A percentile compares a stretch with the other conserved stretches of the same genome.
Conservation (phyloP, 1,140 invertebrate genomes). For the Trichogramma pretiosum region DNA sequence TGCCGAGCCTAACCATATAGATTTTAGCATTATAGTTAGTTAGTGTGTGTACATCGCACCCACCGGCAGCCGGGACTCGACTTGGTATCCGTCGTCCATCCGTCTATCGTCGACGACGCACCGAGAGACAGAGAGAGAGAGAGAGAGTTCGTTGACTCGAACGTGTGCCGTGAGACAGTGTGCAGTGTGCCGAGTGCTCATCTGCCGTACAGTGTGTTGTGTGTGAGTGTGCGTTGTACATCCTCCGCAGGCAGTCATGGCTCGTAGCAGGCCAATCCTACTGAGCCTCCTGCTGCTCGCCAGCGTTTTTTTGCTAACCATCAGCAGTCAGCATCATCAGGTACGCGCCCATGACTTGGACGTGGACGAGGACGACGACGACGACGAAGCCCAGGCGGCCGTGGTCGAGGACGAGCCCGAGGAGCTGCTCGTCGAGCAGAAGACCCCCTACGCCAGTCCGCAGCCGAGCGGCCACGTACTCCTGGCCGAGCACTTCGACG, state of each 20-base stretch:
- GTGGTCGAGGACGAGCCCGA: slow-evolving; percentile 16
- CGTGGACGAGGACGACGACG: slow-evolving; percentile 2
- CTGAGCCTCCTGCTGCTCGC: background rate
- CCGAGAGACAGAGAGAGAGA: too few species aligned
- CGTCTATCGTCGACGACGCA: background rate
- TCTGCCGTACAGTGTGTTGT: too few species aligned
- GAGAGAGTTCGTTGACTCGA: too few species aligned
- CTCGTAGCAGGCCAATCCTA: background rate
- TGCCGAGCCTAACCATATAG: too few species aligned
- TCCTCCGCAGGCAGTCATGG: background rate
- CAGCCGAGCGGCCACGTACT: slow-evolving; percentile 53
- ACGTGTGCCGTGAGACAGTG: background rate
- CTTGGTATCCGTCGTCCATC: background rate
- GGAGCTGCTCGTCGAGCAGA: background rate
- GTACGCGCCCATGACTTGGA: background rate
- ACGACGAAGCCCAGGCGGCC: slow-evolving; percentile 18
- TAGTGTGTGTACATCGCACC: too few species aligned
- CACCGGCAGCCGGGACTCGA: too few species aligned
- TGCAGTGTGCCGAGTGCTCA: background rate
- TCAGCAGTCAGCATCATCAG: background rate
- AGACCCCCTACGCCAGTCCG: slow-evolving; percentile 50
- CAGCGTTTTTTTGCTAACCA: too few species aligned
- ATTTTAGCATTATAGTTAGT: too few species aligned
- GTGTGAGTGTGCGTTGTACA: too few species aligned
- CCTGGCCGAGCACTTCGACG: slow-evolving; percentile 84